Evolutionary conservation across 2,797 vertebrate species (phyloP).

Genomic region (Tamandua tetradactyla): DNA sequence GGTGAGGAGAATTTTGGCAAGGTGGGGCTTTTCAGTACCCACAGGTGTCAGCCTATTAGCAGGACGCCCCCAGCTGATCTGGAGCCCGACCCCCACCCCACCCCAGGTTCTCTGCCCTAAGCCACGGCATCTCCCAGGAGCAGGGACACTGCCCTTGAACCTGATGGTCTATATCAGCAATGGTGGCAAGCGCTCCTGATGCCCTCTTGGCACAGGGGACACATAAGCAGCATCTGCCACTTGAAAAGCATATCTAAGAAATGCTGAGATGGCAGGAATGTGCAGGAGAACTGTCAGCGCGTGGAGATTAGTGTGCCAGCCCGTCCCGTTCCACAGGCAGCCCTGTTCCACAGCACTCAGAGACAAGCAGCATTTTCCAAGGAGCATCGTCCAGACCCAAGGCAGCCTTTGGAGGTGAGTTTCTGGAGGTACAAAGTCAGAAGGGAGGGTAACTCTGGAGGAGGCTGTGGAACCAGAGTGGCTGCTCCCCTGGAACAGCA

Average conservation of each 20-base stretch:
- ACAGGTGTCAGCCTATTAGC: background rate
- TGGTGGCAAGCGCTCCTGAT: background rate
- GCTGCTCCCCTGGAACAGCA: background rate
- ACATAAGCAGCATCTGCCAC: background rate
- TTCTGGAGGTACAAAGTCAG: background rate
- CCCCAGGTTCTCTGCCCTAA: background rate
- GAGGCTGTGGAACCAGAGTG: background rate
- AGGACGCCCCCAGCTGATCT: background rate
- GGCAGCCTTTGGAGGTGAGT: background rate
- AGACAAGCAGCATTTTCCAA: background rate
- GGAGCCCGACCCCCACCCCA: no score
- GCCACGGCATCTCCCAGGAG: background rate
- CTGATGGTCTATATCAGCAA: accelerated
- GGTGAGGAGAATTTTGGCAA: background rate
- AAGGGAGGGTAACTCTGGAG: background rate
- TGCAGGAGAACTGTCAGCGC: accelerated
- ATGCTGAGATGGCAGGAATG: background rate
- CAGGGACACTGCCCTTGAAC: background rate
- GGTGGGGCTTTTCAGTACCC: accelerated
- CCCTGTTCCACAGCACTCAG: accelerated
- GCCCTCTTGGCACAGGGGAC: background rate
- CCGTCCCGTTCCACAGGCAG: background rate
- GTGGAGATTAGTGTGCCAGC: accelerated
- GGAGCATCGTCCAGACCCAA: accelerated
- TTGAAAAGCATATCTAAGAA: constrained; percentile 5